phyloP scores from a whole-genome alignment of 1,140 invertebrate genomes.

The Pemphigus obesinymphae region DNA sequence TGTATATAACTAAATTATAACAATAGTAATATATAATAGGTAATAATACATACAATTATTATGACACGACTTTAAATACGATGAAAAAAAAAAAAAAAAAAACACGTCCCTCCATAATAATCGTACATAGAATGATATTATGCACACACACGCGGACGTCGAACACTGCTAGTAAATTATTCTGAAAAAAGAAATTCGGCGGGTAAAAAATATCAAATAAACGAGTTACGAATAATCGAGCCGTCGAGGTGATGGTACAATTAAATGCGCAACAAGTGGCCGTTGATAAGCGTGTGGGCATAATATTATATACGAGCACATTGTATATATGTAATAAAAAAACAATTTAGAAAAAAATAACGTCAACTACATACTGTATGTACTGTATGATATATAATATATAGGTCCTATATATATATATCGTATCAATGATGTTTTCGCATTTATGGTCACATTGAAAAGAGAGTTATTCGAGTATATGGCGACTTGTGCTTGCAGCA shows the following conservation, averaged over 20 bases:
- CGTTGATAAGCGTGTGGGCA: neutral
- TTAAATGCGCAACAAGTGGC: neutral
- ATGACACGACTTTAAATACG: no score
- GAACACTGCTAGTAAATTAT: neutral
- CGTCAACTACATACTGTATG: neutral
- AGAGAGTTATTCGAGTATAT: neutral
- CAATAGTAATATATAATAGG: no score
- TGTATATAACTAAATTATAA: no score
- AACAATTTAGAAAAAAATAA: neutral
- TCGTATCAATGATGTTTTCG: neutral
- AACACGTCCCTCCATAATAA: no score
- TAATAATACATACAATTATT: no score
- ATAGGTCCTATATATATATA: no score
- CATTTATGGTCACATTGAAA: neutral
- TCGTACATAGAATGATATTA: neutral
- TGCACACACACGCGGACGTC: neutral
- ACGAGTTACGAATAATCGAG: no score
- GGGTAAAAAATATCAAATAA: neutral
- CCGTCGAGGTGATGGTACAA: neutral
- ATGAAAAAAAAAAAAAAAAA: no score
- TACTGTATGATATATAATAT: no score
- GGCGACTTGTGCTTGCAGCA: neutral
- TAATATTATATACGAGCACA: neutral
- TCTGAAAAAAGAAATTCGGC: neutral
- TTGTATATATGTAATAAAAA: neutral